Evolutionary conservation across 2,797 vertebrate genomes (phyloP), one percentile per base, ranked within the genome.

Genomic region (Mus spretus): DNA sequence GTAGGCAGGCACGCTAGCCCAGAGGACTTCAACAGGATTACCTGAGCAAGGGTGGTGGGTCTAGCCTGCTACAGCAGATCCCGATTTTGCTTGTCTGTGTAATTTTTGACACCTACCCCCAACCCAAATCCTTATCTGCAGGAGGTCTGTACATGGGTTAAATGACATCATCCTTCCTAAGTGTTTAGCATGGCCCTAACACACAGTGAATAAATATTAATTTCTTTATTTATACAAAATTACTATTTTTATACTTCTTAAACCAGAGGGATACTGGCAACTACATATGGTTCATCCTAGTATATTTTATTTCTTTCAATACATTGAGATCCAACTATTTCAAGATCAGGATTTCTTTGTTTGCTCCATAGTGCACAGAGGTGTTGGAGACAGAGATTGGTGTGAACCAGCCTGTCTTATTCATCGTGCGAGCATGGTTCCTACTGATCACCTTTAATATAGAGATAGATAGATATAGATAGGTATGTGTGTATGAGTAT

Each of bases 241-340:
- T 28, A 37, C 47, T 59, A 15, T 89, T 77, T 95, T 92, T 10
- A 17, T 92, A 89, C 40, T 55, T 65, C 63, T 37, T 26, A 75
- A 92, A 79, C 13, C 20, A 4, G 13, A 70, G 47, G 37, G 59
- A 26, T 57, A 78, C 0, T 53, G 40, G 31, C n/a, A 91, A 34
- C 57, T 88, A 40, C 28, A 84, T 24, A 44, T 53, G 78, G 50
- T 79, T 83, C 57, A 24, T 84, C 31, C 44, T 92, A 78, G 74
- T 65, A 59, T 77, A 57, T 79, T 87, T 37, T 57, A 80, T 72
- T 96, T 63, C 70, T 95, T 92, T 86, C 44, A 83, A 6, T 84
- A 79, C 91, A 82, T 44, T 70, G 70, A 94, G 22, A 80, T 90
- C 57, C 26, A 67, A 57, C 47, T 47, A 78, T 91, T 94, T 95